These are phyloP conservation scores for Lasioglossum lativentre DNA, from an alignment of 2,888 invertebrate genomes.

Conservation along the genomic window DNA sequence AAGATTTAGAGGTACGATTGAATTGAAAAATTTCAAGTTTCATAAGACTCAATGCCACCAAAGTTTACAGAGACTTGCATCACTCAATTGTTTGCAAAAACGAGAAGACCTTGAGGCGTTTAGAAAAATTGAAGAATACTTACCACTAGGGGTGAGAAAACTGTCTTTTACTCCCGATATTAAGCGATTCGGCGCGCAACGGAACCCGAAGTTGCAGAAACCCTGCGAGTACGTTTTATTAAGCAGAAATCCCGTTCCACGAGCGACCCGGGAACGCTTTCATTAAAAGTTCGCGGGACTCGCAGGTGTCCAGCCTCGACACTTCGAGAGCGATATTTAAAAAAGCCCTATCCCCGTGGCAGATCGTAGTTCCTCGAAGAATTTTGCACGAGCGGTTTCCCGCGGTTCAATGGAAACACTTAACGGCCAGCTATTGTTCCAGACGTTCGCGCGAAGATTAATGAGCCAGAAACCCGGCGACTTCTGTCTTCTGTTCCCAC, in stretches of 20 bases:
- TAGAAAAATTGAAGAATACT: background rate
- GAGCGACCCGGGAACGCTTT: background rate
- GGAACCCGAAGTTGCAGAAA: background rate
- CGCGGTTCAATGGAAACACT: conserved; percentile 17
- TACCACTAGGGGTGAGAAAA: background rate
- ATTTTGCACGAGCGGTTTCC: background rate
- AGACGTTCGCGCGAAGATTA: conserved; percentile 14
- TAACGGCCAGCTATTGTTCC: conserved; percentile 11
- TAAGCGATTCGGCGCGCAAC: background rate
- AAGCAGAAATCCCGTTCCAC: background rate
- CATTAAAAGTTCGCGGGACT: conserved; percentile 2
- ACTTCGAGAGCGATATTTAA: background rate
- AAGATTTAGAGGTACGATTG: no score
- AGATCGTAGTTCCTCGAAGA: conserved; percentile 12
- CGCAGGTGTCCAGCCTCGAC: background rate
- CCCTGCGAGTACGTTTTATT: background rate
- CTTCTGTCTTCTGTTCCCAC: background rate
- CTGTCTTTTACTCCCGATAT: background rate
- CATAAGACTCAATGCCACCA: background rate
- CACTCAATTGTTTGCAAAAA: no score
- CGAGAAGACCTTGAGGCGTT: background rate
- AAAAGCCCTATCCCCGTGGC: conserved; percentile 16
- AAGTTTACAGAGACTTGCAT: no score
- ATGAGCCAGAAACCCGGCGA: conserved; percentile 11
- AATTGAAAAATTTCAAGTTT: no score